Conservation (phyloP, 1,140 invertebrate species). For the Semibalanus balanoides region DNA sequence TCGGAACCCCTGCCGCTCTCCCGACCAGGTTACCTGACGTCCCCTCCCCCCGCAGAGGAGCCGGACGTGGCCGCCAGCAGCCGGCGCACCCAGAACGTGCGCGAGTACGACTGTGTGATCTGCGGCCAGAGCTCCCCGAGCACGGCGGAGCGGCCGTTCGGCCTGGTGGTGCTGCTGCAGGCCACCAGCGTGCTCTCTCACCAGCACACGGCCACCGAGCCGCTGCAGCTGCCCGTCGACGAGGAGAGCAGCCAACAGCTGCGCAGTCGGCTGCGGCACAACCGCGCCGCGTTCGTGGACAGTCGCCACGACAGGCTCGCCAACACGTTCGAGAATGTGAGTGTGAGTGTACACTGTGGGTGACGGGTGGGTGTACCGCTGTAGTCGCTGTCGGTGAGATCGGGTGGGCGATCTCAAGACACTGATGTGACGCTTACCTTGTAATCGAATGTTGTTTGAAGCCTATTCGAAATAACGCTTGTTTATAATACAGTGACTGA, state of each 20-base stretch:
- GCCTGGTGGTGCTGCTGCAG: constrained; percentile 75
- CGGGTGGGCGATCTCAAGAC: too few species aligned
- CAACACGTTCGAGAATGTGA: not conserved
- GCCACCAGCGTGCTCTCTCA: constrained; percentile 67
- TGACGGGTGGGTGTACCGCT: too few species aligned
- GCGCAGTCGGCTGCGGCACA: not conserved
- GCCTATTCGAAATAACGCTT: too few species aligned
- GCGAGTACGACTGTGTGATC: constrained; percentile 87
- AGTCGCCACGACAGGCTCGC: not conserved
- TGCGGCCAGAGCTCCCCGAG: constrained; percentile 79
- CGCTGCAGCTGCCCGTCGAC: constrained; percentile 45
- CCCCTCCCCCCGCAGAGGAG: not conserved
- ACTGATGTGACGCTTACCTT: too few species aligned
- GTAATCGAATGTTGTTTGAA: too few species aligned
- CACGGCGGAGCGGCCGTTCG: constrained; percentile 71
- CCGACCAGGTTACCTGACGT: too few species aligned
- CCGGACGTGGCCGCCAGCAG: not conserved
- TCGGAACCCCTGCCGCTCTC: not conserved
- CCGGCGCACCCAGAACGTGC: not conserved
- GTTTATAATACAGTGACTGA: too few species aligned
- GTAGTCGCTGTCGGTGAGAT: too few species aligned
- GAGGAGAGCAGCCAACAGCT: constrained; percentile 40
- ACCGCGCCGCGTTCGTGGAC: not conserved
- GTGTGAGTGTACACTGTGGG: not conserved
- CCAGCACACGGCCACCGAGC: constrained; percentile 42